Conservation (phyloP, 2,113 vertebrate genomes). For the Xyrauchen texanus region DNA sequence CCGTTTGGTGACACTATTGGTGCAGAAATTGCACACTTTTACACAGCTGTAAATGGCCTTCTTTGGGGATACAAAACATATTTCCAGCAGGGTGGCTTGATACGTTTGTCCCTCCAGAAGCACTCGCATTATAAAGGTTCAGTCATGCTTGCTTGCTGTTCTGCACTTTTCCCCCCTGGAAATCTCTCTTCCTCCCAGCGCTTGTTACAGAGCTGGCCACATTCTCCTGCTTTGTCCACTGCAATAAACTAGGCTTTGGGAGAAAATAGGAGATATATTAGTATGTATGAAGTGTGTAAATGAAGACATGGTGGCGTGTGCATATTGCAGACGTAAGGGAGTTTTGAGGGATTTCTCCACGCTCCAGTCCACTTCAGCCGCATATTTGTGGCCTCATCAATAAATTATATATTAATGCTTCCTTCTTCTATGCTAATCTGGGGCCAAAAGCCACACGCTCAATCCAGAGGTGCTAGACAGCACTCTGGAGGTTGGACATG, state of each 20-base stretch:
- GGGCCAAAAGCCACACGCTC: conserved; percentile 55
- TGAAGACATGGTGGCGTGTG: conserved; percentile 65
- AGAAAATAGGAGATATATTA: conserved; percentile 61
- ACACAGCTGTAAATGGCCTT: too few relatives aligned
- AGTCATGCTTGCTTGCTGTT: conserved; percentile 44
- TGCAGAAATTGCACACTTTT: too few relatives aligned
- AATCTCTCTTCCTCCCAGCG: conserved; percentile 45
- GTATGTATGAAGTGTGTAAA: conserved; percentile 72
- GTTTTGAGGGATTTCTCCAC: conserved; percentile 65
- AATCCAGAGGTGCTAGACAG: conserved; percentile 49
- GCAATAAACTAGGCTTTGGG: conserved; percentile 49
- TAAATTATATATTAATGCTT: conserved; percentile 73
- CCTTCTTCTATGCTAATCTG: conserved; percentile 59
- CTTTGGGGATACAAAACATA: neutral
- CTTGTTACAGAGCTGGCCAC: conserved; percentile 55
- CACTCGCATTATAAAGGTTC: conserved; percentile 33
- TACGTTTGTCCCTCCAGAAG: conserved; percentile 45
- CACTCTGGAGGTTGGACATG: conserved; percentile 53
- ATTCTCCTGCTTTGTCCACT: conserved; percentile 36
- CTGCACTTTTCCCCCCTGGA: conserved; percentile 40
- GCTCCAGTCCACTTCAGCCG: conserved; percentile 65
- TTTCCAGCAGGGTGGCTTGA: conserved; percentile 43
- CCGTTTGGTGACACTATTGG: too few relatives aligned
- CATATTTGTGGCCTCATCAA: conserved; percentile 72
- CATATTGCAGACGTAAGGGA: conserved; percentile 72